Percentiles rank a stretch among this genome's conserved stretches.
Conservation (phyloP, 1,140 invertebrate species). For the Scaptodrosophila lebanonensis region DNA sequence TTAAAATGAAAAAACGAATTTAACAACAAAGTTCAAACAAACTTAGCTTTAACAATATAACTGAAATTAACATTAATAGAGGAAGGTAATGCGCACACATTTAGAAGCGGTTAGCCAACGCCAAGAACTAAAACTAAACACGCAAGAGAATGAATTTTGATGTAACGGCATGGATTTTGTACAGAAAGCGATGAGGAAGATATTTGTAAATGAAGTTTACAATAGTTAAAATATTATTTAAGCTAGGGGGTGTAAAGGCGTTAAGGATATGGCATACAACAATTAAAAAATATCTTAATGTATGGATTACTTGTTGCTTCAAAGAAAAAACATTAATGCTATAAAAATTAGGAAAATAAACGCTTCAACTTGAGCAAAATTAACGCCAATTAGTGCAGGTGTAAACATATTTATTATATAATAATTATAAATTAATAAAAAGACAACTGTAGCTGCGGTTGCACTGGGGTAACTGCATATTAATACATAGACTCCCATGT, state of each 20-base stretch:
- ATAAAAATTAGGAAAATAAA: slow-evolving; percentile 34
- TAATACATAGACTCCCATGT: no score
- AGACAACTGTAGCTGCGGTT: slow-evolving; percentile 4
- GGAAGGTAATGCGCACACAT: neutral
- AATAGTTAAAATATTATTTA: no score
- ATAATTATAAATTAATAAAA: slow-evolving; percentile 5
- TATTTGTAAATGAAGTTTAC: no score
- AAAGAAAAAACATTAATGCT: slow-evolving; percentile 45
- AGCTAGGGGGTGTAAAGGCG: no score
- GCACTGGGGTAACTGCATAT: slow-evolving; percentile 1
- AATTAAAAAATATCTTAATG: no score
- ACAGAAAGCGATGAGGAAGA: no score
- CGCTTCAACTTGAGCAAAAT: slow-evolving; percentile 41
- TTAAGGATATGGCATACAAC: no score
- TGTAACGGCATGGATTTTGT: no score
- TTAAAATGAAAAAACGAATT: slow-evolving; percentile 18
- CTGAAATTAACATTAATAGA: slow-evolving; percentile 1
- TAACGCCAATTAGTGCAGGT: slow-evolving; percentile 65
- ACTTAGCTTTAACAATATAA: slow-evolving; percentile 45
- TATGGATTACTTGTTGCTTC: no score
- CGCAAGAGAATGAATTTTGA: no score
- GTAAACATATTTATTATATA: slow-evolving; percentile 51
- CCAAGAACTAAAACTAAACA: slow-evolving; percentile 7
- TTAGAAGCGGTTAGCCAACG: slow-evolving; percentile 20
- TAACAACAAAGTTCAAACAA: slow-evolving; percentile 18